These are phyloP conservation scores for Pristionchus exspectatus DNA, from an alignment of 2,888 invertebrate genomes.

Conservation along the genomic window DNA sequence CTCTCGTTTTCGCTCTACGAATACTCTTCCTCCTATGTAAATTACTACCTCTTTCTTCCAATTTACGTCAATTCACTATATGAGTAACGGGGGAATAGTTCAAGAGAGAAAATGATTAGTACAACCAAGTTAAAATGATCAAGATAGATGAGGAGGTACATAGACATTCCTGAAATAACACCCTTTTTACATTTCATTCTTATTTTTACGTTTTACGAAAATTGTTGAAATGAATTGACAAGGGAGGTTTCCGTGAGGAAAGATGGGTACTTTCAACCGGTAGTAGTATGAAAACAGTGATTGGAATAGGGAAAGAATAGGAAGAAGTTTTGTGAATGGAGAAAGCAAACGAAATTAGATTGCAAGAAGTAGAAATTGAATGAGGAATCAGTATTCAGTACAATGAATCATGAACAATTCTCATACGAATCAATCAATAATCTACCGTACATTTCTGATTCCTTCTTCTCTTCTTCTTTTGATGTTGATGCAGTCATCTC, in stretches of 20 bases:
- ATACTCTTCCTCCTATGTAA: constrained; percentile 26
- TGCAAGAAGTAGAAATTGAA: constrained; percentile 43
- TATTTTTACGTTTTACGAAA: too few relatives aligned
- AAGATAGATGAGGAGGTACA: too few relatives aligned
- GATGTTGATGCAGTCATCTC: constrained; percentile 47
- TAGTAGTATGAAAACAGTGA: constrained; percentile 43
- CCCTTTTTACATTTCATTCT: too few relatives aligned
- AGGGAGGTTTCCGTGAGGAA: neutral
- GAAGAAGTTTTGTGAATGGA: constrained; percentile 30
- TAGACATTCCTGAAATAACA: too few relatives aligned
- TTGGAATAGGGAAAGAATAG: constrained; percentile 39
- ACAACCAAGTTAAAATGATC: neutral
- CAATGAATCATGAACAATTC: constrained; percentile 14
- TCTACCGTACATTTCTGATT: constrained; percentile 43
- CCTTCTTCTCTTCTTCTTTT: constrained; percentile 19
- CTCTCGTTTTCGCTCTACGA: constrained; percentile 20
- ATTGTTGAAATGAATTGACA: neutral
- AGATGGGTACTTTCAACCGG: constrained; percentile 6
- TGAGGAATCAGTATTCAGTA: constrained; percentile 44
- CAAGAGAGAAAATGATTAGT: neutral
- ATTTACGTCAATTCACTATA: constrained; percentile 14
- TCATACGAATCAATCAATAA: constrained; percentile 28
- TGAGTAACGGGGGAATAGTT: constrained; percentile 1
- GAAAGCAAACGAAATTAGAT: constrained; percentile 27
- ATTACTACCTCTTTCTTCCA: neutral